Percentiles rank a stretch among this genome's conserved stretches.
phyloP scores from a whole-genome alignment of 1,140 invertebrate genomes.

The Caenorhabditis briggsae region DNA sequence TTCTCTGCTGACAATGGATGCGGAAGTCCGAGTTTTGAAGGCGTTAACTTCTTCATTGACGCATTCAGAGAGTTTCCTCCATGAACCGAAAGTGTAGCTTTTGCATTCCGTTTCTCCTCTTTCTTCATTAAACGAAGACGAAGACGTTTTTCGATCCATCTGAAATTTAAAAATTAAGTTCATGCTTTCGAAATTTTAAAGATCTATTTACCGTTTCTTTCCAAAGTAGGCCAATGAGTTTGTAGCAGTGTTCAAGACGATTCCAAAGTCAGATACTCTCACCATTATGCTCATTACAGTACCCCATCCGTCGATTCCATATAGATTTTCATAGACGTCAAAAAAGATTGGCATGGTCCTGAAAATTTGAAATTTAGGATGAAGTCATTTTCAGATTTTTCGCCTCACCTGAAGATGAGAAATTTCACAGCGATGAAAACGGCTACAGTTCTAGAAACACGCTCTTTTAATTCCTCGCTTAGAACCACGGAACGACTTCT shows the following conservation, averaged over 20 bases:
- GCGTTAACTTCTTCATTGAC: slow-evolving; percentile 12
- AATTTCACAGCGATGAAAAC: slow-evolving; percentile 68
- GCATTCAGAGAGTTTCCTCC: slow-evolving; percentile 17
- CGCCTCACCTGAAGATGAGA: slow-evolving; percentile 65
- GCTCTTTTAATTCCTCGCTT: slow-evolving; percentile 66
- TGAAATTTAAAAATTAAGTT: slow-evolving; percentile 7
- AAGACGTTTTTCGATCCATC: slow-evolving; percentile 66
- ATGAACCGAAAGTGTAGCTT: slow-evolving; percentile 41
- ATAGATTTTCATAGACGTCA: slow-evolving; percentile 66
- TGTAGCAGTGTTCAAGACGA: slow-evolving; percentile 67
- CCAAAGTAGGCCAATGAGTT: slow-evolving; percentile 67
- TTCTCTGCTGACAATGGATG: slow-evolving; percentile 24
- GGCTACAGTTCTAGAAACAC: slow-evolving; percentile 63
- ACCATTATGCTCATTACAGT: slow-evolving; percentile 60
- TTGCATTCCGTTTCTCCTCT: slow-evolving; percentile 61
- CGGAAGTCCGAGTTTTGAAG: slow-evolving; percentile 7
- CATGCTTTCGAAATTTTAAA: background rate
- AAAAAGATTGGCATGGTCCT: slow-evolving; percentile 69
- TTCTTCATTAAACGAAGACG: slow-evolving; percentile 65
- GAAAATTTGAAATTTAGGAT: slow-evolving; percentile 28
- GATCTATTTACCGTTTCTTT: slow-evolving; percentile 61
- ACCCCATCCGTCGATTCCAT: slow-evolving; percentile 66
- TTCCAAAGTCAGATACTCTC: slow-evolving; percentile 65
- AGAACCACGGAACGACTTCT: slow-evolving; percentile 61
- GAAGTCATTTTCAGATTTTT: background rate